These are phyloP conservation scores for Malthinus seriepunctatus DNA, from an alignment of 2,888 invertebrate genomes.

Conservation along the genomic window DNA sequence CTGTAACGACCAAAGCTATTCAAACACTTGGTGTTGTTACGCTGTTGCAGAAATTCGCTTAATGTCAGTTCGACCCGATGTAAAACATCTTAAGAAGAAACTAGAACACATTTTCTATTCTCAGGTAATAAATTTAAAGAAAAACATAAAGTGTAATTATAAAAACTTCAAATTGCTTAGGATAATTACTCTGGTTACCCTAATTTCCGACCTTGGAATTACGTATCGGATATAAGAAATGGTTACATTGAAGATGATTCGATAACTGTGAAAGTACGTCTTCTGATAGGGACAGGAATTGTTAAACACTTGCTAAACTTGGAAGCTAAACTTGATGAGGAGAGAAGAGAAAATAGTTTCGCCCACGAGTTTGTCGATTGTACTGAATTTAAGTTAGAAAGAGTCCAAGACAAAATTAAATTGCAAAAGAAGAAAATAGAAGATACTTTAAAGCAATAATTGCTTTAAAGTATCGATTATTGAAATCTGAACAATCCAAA, in stretches of 20 bases:
- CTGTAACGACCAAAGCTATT: slow-evolving; percentile 98
- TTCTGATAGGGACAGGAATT: too few relatives aligned
- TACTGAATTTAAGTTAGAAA: slow-evolving; percentile 91
- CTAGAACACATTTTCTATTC: slow-evolving; percentile 96
- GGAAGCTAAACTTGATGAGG: slow-evolving; percentile 94
- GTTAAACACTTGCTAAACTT: slow-evolving; percentile 92
- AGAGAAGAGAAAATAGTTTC: slow-evolving; percentile 89
- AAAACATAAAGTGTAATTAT: not conserved
- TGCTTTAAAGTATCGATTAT: slow-evolving; percentile 93
- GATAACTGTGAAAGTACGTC: slow-evolving; percentile 86
- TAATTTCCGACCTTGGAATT: slow-evolving; percentile 94
- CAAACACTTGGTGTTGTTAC: slow-evolving; percentile 97
- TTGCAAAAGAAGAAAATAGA: slow-evolving; percentile 95
- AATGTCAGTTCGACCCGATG: slow-evolving; percentile 85
- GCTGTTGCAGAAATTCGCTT: slow-evolving; percentile 93
- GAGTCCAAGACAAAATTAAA: slow-evolving; percentile 89
- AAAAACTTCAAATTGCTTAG: slow-evolving; percentile 45
- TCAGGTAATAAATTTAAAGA: slow-evolving; percentile 66
- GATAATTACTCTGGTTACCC: slow-evolving; percentile 95
- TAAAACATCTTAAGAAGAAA: slow-evolving; percentile 85
- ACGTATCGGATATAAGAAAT: slow-evolving; percentile 88
- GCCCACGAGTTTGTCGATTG: slow-evolving; percentile 83
- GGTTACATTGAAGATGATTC: slow-evolving; percentile 91
- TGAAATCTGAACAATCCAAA: slow-evolving; percentile 89
- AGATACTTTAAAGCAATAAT: too few relatives aligned